Percentiles rank a stretch among this genome's conserved stretches.
Evolutionary conservation across 1,140 invertebrate species (phyloP).

Genomic region (Zophobas morio): DNA sequence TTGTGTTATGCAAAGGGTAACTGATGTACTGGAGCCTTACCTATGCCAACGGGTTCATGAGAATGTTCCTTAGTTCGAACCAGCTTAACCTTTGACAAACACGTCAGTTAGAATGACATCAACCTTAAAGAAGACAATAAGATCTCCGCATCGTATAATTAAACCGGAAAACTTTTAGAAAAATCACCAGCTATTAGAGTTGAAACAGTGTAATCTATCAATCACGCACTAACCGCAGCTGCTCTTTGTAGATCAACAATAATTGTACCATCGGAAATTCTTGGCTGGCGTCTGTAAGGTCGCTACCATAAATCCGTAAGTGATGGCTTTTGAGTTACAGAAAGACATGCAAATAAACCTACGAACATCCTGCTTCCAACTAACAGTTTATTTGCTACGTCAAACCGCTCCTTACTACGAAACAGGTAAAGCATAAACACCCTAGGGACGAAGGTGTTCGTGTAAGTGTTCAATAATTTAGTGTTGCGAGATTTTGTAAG

Average conservation of each 20-base stretch:
- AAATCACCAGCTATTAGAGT: too few relatives aligned
- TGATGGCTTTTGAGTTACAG: too few relatives aligned
- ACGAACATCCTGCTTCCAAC: too few relatives aligned
- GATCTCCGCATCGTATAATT: conserved; percentile 2
- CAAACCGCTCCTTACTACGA: background rate
- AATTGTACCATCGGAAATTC: too few relatives aligned
- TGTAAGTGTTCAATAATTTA: too few relatives aligned
- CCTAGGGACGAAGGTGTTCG: background rate
- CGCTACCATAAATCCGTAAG: too few relatives aligned
- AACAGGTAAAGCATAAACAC: background rate
- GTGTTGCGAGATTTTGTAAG: background rate
- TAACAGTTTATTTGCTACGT: background rate
- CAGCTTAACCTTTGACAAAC: conserved; percentile 21
- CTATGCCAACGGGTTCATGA: conserved; percentile 34
- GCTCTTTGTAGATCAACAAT: too few relatives aligned
- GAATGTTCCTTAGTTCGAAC: conserved; percentile 32
- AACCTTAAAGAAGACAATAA: background rate
- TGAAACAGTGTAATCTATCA: too few relatives aligned
- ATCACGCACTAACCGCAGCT: too few relatives aligned
- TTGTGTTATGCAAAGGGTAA: conserved; percentile 36
- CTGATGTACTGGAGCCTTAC: conserved; percentile 26
- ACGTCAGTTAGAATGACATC: background rate
- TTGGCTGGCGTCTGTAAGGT: too few relatives aligned
- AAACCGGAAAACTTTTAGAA: too few relatives aligned
- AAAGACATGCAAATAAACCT: too few relatives aligned